Evolutionary conservation across 2,113 vertebrate species (phyloP), one percentile per base, ranked within the genome.

Genomic region (Leptobrachium leishanense): DNA sequence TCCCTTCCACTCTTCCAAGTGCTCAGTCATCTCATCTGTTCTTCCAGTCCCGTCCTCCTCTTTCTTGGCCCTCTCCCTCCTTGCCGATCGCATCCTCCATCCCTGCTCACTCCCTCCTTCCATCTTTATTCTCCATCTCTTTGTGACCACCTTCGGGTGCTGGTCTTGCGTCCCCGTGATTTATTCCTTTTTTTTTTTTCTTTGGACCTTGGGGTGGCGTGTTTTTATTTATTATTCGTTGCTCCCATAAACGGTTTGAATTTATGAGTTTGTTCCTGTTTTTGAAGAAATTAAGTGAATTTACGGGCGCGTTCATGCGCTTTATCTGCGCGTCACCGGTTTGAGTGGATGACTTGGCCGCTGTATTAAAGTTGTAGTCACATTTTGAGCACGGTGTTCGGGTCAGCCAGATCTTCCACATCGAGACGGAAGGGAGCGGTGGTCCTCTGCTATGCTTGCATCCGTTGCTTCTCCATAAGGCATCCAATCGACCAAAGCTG

Each of bases 251-350:
- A 73, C 13, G 72, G 6, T 67, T 67, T 55, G 77, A 50, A 79
- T 79, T 79, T 79, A 79, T 79, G 77, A 67, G 77, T 79, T 72
- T 79, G 77, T 79, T 79, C 77, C 77, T 79, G 70, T 67, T 79
- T 74, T 31, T 31, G 20, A 79, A 74, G 70, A 79, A 79, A 79
- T 79, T 73, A 79, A 79, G 46, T 73, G 77, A 74, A 79, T 74
- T 79, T 79, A 79, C 73, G 73, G 68, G 63, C 57, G n/a, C 20
- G 6, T 44, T 39, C 42, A 57, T 2, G 62, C 46, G 62, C 70
- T 59, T 62, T 73, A 68, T 74, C 63, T 15, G 62, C 44, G 53
- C 53, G 72, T 79, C 73, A 73, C 73, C 70, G 54, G 77, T 70
- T n/a, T 65, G 31, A 42, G 59, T 72, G 65, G 15, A 78, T 71